phyloP scores from a whole-genome alignment of 2,113 vertebrate genomes.

The Xiphophorus hellerii region DNA sequence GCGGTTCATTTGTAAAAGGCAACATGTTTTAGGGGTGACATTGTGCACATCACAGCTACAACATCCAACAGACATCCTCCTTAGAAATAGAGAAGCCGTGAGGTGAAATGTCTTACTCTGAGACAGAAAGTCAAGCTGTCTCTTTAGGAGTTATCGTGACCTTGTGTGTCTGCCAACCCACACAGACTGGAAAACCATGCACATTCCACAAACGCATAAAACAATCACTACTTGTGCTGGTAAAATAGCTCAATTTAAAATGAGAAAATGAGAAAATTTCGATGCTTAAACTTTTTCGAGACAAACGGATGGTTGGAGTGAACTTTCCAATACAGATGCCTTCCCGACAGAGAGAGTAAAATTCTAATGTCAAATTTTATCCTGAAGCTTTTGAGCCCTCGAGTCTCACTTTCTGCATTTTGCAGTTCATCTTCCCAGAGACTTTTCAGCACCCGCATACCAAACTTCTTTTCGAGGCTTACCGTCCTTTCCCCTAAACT shows the following conservation, averaged over 20 bases:
- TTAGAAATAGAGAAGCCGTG: neutral
- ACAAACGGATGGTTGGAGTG: neutral
- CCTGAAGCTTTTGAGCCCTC: neutral
- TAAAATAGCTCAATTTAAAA: neutral
- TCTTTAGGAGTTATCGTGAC: neutral
- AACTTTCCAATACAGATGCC: neutral
- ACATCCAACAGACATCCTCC: neutral
- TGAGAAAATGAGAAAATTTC: neutral
- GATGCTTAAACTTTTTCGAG: neutral
- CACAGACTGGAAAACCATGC: neutral
- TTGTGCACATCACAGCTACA: neutral
- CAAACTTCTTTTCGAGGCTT: conserved; percentile 8
- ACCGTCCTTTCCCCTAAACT: neutral
- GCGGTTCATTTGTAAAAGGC: neutral
- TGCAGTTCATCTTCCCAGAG: neutral
- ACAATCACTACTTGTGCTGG: neutral
- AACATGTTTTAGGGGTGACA: neutral
- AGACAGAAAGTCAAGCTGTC: neutral
- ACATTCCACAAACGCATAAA: neutral
- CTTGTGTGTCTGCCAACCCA: neutral
- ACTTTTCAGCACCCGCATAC: neutral
- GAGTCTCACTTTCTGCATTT: neutral
- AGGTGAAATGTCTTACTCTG: neutral
- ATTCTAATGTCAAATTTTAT: neutral
- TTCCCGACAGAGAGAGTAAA: neutral